Evolutionary conservation across 2,113 vertebrate species (phyloP), one percentile per base, ranked within the genome.

Genomic region (Sander lucioperca): DNA sequence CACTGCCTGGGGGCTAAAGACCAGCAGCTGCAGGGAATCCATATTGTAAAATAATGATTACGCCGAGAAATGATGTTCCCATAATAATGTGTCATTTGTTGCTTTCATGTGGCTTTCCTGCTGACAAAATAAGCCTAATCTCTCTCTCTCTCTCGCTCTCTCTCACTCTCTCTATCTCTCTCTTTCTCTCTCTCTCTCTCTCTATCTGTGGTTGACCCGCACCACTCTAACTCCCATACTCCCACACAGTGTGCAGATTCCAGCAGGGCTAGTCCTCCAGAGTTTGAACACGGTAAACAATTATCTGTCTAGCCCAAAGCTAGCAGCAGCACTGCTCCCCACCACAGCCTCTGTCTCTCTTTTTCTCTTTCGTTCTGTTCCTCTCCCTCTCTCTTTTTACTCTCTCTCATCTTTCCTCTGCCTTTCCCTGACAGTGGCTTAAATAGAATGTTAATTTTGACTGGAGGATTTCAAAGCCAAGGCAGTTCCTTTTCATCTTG

Each of bases 201-300:
- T 72, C 62, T 65, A 9, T 84, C 83, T 86, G 77, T 86, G 74
- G 73, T 87, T 70, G 90, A 90, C 92, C 93, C 59, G 65, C 89
- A 93, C 85, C 67, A 85, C 95, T 95, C 93, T 93, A 88, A 80
- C 91, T 88, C 76, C 82, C 72, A 61, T 91, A 94, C 94, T 94
- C 95, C 94, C 92, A 95, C 96, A 95, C 94, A 92, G 74, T 93
- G 87, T 77, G 86, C 89, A 93, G 90, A 93, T 94, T 96, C 93
- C 92, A 95, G 93, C 90, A 91, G 85, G 89, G 88, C 91, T 92
- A 63, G 90, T 94, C 87, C 91, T 96, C 87, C 94, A 94, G 95
- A 95, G 92, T 95, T 94, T 93, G 77, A 89, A 84, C 90, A 95
- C 79, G 93, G 88, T 95, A 96, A 97, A 96, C 94, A 95, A 91